phyloP scores from a whole-genome alignment of 2,888 invertebrate genomes.

The Phalangium opilio region DNA sequence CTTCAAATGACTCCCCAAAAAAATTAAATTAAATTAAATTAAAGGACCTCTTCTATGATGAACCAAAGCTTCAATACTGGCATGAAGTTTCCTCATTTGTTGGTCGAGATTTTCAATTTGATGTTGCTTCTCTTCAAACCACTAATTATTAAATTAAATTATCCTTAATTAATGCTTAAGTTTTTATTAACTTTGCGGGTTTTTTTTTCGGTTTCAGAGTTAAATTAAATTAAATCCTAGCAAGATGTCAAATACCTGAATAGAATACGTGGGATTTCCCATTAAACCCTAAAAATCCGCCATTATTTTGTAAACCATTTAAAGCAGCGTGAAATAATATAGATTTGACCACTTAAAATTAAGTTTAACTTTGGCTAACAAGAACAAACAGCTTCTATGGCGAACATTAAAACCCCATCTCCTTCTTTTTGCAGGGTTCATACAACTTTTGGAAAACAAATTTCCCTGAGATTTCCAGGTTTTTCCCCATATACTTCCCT shows the following conservation, averaged over 20 bases:
- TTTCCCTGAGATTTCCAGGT: too few relatives aligned
- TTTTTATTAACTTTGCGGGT: slow-evolving; percentile 1
- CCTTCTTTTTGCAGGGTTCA: too few relatives aligned
- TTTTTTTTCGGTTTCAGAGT: too few relatives aligned
- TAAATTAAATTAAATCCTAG: neutral
- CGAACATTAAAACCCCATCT: too few relatives aligned
- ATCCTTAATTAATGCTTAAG: neutral
- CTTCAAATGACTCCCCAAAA: neutral
- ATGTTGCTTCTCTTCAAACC: slow-evolving; percentile 92
- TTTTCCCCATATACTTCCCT: too few relatives aligned
- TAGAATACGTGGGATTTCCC: neutral
- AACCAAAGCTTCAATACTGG: slow-evolving; percentile 73
- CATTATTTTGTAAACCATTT: slow-evolving; percentile 1
- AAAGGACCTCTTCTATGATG: slow-evolving; percentile 50
- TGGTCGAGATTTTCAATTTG: slow-evolving; percentile 81
- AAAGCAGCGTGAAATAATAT: slow-evolving; percentile 2
- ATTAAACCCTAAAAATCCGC: slow-evolving; percentile 1
- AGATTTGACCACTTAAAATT: neutral
- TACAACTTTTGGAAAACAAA: too few relatives aligned
- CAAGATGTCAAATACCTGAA: neutral
- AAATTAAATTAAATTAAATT: neutral
- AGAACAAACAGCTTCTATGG: neutral
- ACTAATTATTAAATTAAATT: slow-evolving; percentile 39
- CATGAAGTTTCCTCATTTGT: slow-evolving; percentile 69
- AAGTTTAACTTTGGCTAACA: neutral